These are phyloP conservation scores for Myiothlypis chrysogaster DNA, from an alignment of 2,797 vertebrate genomes.

Conservation along the genomic window DNA sequence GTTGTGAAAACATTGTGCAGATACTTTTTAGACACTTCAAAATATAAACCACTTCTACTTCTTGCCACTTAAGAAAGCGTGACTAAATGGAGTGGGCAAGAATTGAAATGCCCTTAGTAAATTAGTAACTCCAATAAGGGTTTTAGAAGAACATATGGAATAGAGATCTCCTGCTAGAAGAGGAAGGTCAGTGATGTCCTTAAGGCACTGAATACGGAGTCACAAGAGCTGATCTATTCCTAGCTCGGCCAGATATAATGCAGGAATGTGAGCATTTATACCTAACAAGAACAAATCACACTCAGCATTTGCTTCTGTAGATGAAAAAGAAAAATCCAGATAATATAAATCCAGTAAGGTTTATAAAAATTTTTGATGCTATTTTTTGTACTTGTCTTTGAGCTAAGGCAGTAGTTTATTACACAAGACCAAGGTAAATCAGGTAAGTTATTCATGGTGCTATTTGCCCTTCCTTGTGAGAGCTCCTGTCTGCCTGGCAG, in stretches of 20 bases:
- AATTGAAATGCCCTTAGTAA: conserved; percentile 4
- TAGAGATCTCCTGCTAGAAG: background rate
- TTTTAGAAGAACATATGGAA: conserved; percentile 20
- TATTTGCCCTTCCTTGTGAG: background rate
- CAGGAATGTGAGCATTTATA: background rate
- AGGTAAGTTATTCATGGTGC: background rate
- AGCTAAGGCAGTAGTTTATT: background rate
- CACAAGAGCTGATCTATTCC: conserved; percentile 47
- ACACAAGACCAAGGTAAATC: background rate
- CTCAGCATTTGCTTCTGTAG: background rate
- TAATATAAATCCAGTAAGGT: background rate
- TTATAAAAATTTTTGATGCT: background rate
- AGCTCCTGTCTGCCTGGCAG: background rate
- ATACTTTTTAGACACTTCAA: conserved; percentile 21
- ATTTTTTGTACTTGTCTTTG: background rate
- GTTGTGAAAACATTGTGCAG: conserved; percentile 23
- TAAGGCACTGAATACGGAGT: conserved; percentile 1
- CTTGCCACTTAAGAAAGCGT: conserved; percentile 1
- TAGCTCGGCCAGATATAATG: background rate
- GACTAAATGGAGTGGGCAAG: conserved; percentile 31
- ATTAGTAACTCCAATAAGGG: background rate
- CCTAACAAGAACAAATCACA: background rate
- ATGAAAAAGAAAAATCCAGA: background rate
- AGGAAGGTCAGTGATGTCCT: conserved; percentile 27
- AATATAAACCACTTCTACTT: background rate